Evolutionary conservation across 2,113 vertebrate species (phyloP).

Genomic region (Tachysurus fulvidraco): DNA sequence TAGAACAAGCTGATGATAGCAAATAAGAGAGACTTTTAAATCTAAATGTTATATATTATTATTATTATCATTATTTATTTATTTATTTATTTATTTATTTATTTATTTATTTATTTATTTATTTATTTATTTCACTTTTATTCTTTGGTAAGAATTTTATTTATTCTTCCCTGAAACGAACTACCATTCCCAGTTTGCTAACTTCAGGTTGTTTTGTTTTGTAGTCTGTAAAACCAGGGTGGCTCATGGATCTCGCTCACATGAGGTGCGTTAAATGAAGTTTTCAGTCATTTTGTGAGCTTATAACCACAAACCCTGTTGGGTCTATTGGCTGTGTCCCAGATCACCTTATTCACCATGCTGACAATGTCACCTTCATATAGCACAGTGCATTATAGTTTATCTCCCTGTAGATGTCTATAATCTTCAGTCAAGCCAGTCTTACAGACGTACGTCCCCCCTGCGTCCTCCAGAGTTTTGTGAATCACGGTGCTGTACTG

Average conservation of each 20-base stretch:
- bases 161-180: neutral
- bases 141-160: neutral
- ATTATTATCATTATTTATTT: too few relatives aligned
- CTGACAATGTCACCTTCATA: neutral
- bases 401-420: slow-evolving; percentile 65
- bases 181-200: neutral
- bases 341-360: neutral
- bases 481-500: slow-evolving; percentile 74
- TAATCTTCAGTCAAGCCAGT: slow-evolving; percentile 68
- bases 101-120: too few relatives aligned
- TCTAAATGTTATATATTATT: neutral
- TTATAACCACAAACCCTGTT: neutral
- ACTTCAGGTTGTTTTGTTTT: slow-evolving; percentile 34
- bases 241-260: slow-evolving; percentile 73
- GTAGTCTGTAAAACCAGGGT: slow-evolving; percentile 78
- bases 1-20: neutral
- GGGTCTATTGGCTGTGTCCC: neutral
- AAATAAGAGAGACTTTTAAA: neutral
- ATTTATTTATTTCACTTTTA: neutral
- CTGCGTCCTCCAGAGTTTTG: slow-evolving; percentile 77
- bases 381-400: neutral
- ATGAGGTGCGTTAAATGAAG: slow-evolving; percentile 65
- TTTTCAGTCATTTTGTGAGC: neutral
- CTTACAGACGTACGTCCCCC: slow-evolving; percentile 67
- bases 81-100: too few relatives aligned